phyloP scores from a whole-genome alignment of 2,888 invertebrate species.

The Dolichomitus sp. region DNA sequence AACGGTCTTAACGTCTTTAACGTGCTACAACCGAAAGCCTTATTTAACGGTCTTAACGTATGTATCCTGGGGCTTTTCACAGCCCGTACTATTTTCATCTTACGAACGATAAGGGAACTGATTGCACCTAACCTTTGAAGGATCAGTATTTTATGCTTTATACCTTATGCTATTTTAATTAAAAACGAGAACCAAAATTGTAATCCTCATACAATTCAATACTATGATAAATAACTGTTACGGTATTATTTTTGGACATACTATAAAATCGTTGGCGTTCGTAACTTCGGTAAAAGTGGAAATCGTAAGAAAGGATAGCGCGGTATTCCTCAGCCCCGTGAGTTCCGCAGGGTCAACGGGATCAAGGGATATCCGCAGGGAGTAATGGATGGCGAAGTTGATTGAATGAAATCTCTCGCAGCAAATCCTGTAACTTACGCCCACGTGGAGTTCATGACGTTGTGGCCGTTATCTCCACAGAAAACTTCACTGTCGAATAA shows the following conservation, averaged over 20 bases:
- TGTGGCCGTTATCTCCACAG: too few relatives aligned
- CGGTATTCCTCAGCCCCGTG: background rate
- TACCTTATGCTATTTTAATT: constrained; percentile 39
- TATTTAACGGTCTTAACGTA: constrained; percentile 66
- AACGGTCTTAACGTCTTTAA: constrained; percentile 54
- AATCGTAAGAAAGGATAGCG: constrained; percentile 11
- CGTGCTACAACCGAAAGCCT: constrained; percentile 61
- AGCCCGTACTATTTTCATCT: constrained; percentile 67
- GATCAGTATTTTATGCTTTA: constrained; percentile 44
- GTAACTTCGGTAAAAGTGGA: constrained; percentile 47
- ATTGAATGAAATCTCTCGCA: constrained; percentile 46
- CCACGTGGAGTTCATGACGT: background rate
- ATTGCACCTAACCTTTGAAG: constrained; percentile 65
- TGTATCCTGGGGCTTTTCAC: constrained; percentile 45
- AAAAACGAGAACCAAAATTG: constrained; percentile 15
- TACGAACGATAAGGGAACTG: constrained; percentile 69
- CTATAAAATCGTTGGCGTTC: constrained; percentile 5
- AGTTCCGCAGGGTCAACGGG: constrained; percentile 40
- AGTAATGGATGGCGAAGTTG: constrained; percentile 24
- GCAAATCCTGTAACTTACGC: constrained; percentile 4
- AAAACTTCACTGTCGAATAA: background rate
- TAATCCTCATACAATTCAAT: constrained; percentile 8
- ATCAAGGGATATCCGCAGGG: constrained; percentile 37
- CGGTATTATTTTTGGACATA: constrained; percentile 37
- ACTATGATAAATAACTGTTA: background rate